Conservation (phyloP, 1,140 invertebrate species). For the Ceratoteleas bidentatus region DNA sequence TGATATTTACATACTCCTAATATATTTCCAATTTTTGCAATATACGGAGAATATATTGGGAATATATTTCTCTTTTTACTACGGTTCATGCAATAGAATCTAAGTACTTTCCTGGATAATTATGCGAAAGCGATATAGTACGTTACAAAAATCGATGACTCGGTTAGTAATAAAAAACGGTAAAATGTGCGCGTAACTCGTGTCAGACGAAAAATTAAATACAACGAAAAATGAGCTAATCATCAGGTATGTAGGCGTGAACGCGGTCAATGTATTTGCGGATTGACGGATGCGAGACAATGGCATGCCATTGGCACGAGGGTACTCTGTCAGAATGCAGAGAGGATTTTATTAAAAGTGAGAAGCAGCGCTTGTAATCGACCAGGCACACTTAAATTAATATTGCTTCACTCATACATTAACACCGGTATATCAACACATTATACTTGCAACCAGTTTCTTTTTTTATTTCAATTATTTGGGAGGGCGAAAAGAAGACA, state of each 20-base stretch:
- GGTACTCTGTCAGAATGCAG: conserved; percentile 44
- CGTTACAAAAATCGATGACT: no score
- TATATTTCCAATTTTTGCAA: no score
- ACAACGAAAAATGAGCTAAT: conserved; percentile 44
- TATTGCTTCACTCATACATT: conserved; percentile 37
- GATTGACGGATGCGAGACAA: conserved; percentile 62
- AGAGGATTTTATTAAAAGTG: conserved; percentile 63
- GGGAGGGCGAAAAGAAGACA: no score
- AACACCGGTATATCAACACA: conserved; percentile 21
- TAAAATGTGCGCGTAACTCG: conserved; percentile 12
- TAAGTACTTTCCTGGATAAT: no score
- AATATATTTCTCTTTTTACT: no score
- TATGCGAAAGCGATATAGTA: no score
- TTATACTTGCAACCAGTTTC: conserved; percentile 6
- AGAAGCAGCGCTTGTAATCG: conserved; percentile 54
- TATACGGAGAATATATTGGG: no score
- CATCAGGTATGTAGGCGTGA: conserved; percentile 22
- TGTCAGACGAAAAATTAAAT: conserved; percentile 15
- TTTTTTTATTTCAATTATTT: neutral
- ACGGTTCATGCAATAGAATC: no score
- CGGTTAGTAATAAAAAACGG: neutral
- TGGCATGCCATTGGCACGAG: conserved; percentile 51
- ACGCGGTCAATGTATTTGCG: conserved; percentile 43
- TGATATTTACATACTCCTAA: no score
- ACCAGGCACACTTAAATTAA: conserved; percentile 50